Percentiles rank a stretch among this genome's conserved stretches.
Evolutionary conservation across 2,797 vertebrate genomes (phyloP).

Genomic region (Neopelma chrysocephalum): DNA sequence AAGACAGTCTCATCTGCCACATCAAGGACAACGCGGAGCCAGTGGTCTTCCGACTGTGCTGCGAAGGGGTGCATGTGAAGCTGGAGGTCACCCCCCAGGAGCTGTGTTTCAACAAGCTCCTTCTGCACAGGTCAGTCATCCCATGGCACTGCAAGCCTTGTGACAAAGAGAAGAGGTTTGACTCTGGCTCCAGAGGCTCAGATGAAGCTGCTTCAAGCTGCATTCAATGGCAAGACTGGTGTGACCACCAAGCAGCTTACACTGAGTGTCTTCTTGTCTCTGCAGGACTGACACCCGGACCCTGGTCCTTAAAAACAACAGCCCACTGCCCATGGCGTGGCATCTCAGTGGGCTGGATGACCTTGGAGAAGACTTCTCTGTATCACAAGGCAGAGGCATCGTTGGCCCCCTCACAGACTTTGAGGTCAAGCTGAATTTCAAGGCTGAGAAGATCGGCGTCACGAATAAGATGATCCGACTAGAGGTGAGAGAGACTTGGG

Average conservation of each 20-base stretch:
- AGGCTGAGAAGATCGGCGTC: constrained; percentile 72
- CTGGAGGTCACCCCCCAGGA: constrained; percentile 83
- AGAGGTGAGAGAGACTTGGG: constrained; percentile 77
- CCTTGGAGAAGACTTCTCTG: constrained; percentile 82
- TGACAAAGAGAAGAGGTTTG: background rate
- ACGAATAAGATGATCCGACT: constrained; percentile 83
- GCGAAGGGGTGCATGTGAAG: constrained; percentile 83
- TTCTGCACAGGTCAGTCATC: constrained; percentile 81
- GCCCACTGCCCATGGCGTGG: constrained; percentile 82
- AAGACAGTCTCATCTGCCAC: constrained; percentile 83
- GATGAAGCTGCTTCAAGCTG: background rate
- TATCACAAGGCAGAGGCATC: constrained; percentile 77
- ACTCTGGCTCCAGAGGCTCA: background rate
- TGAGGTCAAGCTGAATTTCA: constrained; percentile 78
- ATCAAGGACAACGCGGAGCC: constrained; percentile 86
- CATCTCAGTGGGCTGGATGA: constrained; percentile 82
- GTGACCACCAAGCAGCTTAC: fast-evolving
- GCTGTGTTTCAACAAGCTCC: constrained; percentile 82
- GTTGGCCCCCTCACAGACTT: constrained; percentile 73
- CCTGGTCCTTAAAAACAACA: constrained; percentile 79
- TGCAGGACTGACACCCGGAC: constrained; percentile 78
- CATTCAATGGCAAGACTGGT: background rate
- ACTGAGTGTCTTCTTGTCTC: background rate
- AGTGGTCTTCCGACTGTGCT: constrained; percentile 79
- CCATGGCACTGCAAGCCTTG: background rate